Conservation (phyloP, 1,140 invertebrate species). For the Potamilus streckersoni region DNA sequence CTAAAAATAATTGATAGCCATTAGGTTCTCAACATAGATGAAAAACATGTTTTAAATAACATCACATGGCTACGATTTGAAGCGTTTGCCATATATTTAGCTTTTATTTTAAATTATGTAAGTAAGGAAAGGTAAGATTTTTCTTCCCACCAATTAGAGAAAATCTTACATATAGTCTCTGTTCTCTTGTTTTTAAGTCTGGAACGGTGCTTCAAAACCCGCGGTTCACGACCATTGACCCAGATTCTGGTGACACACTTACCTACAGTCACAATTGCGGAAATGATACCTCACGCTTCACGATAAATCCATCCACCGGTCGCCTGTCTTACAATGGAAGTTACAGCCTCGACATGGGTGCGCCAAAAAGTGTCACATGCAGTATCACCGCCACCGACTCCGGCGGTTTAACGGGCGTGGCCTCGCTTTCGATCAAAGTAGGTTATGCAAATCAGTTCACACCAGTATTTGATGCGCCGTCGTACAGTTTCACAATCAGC, state of each 20-base stretch:
- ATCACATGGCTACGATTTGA: too few relatives aligned
- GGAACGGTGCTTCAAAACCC: constrained; percentile 4
- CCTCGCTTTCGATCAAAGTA: constrained; percentile 10
- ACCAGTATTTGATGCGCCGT: constrained; percentile 2
- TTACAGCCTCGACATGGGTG: constrained; percentile 26
- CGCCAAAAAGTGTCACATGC: constrained; percentile 18
- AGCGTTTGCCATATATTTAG: not conserved
- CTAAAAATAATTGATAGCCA: too few relatives aligned
- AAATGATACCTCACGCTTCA: constrained; percentile 22
- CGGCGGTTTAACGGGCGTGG: constrained; percentile 11
- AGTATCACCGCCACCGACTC: constrained; percentile 21
- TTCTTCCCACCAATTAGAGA: not conserved
- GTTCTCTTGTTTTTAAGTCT: constrained; percentile 1
- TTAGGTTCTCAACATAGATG: too few relatives aligned
- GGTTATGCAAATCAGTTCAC: constrained; percentile 13
- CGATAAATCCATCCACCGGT: constrained; percentile 11
- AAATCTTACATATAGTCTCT: not conserved
- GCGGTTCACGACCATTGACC: constrained; percentile 14
- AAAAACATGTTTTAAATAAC: too few relatives aligned
- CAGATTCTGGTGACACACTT: constrained; percentile 19
- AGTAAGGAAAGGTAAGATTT: not conserved
- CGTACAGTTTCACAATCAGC: constrained; percentile 8
- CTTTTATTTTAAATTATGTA: not conserved
- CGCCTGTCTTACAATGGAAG: constrained; percentile 12
- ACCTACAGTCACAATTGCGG: constrained; percentile 30